Percentiles rank a stretch among this genome's conserved stretches.
Conservation (phyloP, 2,888 invertebrate genomes). For the Drosophila atripex region DNA sequence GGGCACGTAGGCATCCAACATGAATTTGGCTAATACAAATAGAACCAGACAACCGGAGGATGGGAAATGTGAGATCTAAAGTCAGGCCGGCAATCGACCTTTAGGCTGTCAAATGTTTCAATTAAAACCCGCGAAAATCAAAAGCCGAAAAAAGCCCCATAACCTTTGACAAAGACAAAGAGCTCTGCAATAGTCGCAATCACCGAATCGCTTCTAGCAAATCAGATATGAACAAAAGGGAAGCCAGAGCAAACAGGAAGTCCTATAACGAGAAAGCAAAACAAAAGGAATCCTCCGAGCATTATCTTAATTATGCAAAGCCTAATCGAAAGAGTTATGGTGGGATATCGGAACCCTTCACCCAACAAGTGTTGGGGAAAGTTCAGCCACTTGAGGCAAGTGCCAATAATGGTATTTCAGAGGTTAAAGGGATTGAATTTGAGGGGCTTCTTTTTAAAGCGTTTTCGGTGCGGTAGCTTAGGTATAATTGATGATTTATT, state of each 20-base stretch:
- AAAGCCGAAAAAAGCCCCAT: slow-evolving; percentile 10
- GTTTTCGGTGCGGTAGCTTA: not conserved
- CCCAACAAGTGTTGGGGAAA: not conserved
- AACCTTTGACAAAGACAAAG: slow-evolving; percentile 12
- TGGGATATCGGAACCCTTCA: slow-evolving; percentile 8
- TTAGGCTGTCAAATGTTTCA: slow-evolving; percentile 58
- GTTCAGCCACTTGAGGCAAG: not conserved
- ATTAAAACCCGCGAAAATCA: slow-evolving; percentile 54
- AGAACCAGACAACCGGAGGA: slow-evolving; percentile 30
- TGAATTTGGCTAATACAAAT: slow-evolving; percentile 65
- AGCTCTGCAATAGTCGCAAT: slow-evolving; percentile 11
- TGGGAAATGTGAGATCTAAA: not conserved
- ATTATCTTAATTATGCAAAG: slow-evolving; percentile 42
- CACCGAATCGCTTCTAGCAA: slow-evolving; percentile 26
- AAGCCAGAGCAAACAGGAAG: slow-evolving; percentile 10
- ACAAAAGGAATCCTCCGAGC: slow-evolving; percentile 20
- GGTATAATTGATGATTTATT: slow-evolving; percentile 23
- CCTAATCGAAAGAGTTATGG: slow-evolving; percentile 19
- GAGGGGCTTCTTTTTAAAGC: not conserved
- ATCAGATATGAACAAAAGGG: slow-evolving; percentile 34
- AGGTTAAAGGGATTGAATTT: not conserved
- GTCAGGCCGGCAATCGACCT: slow-evolving; percentile 7
- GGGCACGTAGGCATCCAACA: slow-evolving; percentile 54
- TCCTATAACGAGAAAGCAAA: slow-evolving; percentile 17
- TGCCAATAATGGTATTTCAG: slow-evolving; percentile 4